Conservation (phyloP, 2,888 invertebrate genomes). For the Polymixis flavicincta region DNA sequence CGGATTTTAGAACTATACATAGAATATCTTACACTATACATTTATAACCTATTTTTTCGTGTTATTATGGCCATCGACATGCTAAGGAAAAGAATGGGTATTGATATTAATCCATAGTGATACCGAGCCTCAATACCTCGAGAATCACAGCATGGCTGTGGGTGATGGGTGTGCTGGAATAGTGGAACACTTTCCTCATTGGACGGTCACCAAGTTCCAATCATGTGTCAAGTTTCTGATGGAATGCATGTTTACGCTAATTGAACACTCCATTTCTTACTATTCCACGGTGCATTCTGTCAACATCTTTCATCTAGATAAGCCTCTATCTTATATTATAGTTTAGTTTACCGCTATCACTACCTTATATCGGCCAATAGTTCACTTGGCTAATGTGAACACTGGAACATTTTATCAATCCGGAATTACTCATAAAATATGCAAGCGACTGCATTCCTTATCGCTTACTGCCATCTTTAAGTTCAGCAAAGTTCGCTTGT, state of each 20-base stretch:
- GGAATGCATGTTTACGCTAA: not conserved
- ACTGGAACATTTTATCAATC: slow-evolving; percentile 13
- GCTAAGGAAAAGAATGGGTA: too few relatives aligned
- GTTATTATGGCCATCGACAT: too few relatives aligned
- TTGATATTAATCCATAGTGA: too few relatives aligned
- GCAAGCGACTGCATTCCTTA: slow-evolving; percentile 8
- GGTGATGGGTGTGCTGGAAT: too few relatives aligned
- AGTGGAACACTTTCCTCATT: not conserved
- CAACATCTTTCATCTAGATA: not conserved
- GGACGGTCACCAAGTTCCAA: not conserved
- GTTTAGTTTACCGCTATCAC: not conserved
- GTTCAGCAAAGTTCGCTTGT: slow-evolving; percentile 17
- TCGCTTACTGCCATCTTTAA: not conserved
- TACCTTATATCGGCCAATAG: slow-evolving; percentile 22
- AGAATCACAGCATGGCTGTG: too few relatives aligned
- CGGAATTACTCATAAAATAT: slow-evolving; percentile 28
- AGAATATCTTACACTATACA: too few relatives aligned
- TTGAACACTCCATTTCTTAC: not conserved
- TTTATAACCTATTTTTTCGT: too few relatives aligned
- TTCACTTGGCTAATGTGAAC: slow-evolving; percentile 35
- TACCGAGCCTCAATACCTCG: too few relatives aligned
- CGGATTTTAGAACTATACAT: too few relatives aligned
- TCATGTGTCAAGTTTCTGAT: not conserved
- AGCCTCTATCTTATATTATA: not conserved
- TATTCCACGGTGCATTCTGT: not conserved